phyloP scores from a whole-genome alignment of 2,113 vertebrate genomes.

The Polypterus senegalus region DNA sequence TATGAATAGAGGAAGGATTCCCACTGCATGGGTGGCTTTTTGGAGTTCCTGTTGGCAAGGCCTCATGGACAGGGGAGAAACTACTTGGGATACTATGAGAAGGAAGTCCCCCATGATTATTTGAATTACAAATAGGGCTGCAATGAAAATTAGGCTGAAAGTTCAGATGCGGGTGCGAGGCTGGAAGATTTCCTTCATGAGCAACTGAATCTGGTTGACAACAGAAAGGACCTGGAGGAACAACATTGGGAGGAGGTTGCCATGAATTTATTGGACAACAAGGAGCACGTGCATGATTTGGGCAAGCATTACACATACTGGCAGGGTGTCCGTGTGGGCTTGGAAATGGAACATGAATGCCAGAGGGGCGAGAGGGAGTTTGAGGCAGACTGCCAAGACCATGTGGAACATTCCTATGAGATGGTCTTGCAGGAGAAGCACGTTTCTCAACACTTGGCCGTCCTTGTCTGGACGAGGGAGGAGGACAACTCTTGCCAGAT shows the following conservation, averaged over 20 bases:
- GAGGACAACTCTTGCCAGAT: slow-evolving; percentile 24
- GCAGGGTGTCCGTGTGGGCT: slow-evolving; percentile 32
- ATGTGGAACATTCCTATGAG: slow-evolving; percentile 21
- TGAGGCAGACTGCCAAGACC: slow-evolving; percentile 29
- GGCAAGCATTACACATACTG: slow-evolving; percentile 49
- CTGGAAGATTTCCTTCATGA: slow-evolving; percentile 31
- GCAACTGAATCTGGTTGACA: slow-evolving; percentile 21
- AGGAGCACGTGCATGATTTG: slow-evolving; percentile 35
- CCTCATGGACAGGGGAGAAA: slow-evolving; percentile 19
- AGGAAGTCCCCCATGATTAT: slow-evolving; percentile 30
- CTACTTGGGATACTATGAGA: slow-evolving; percentile 25
- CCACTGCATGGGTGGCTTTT: slow-evolving; percentile 29
- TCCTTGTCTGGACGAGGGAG: slow-evolving; percentile 10
- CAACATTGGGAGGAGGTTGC: slow-evolving; percentile 34
- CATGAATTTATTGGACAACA: slow-evolving; percentile 37
- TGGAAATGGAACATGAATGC: slow-evolving; percentile 50
- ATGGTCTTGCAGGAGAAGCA: slow-evolving; percentile 20
- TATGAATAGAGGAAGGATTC: slow-evolving; percentile 14
- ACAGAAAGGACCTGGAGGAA: slow-evolving; percentile 17
- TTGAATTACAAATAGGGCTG: slow-evolving; percentile 32
- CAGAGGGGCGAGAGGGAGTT: slow-evolving; percentile 30
- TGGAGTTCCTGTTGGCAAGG: slow-evolving; percentile 21
- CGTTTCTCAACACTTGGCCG: slow-evolving; percentile 19
- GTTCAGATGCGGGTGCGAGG: slow-evolving; percentile 29
- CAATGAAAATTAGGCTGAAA: slow-evolving; percentile 38